Base-by-base conservation (phyloP, 2,888 invertebrate species). In the Philereme transversata region DNA sequence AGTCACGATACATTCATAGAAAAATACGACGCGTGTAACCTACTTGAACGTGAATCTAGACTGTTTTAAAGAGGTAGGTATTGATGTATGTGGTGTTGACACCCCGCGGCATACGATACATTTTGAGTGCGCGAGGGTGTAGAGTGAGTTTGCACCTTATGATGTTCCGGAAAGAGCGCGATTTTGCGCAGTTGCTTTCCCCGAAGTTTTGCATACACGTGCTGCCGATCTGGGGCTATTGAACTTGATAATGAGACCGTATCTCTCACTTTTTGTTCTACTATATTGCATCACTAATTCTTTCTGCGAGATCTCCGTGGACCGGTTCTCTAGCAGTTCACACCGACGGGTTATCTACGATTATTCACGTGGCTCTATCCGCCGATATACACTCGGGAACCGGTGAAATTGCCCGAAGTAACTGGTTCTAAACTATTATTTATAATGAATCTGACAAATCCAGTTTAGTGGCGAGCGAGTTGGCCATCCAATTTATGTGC, bases 181-280 rank as follows among this genome's bases (percentile, higher is more conserved):
- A 78, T 85, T 89, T 90, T 81, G 89, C 90, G 77, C 80, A 82
- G 71, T 80, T 73, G 68, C 70, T 70, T 78, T 75, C 75, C 78
- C 76, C 74, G 73, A 78, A 63, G 75, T 88, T 91, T 91, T 90
- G 90, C 91, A 90, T 91, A 90, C 91, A 92, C 92, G 92, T 90
- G 91, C 80, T 91, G 86, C 76, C 83, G 77, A 74, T 81, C 81
- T 73, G 88, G 76, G 92, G 91, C 91, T 92, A 87, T 91, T 91
- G 91, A 92, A 92, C 92, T 90, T 91, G 90, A 90, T 91, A 90
- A 88, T 88, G 86, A 86, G 85, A 86, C 78, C 83, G 86, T 89
- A 86, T 88, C 82, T 86, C 76, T 73, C 70, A 76, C 65, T 83
- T 86, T 89, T 88, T 86, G 77, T 81, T 76, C 74, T 71, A 76